These are phyloP conservation scores for Rutpela maculata DNA, from an alignment of 2,888 invertebrate genomes.

Conservation along the genomic window DNA sequence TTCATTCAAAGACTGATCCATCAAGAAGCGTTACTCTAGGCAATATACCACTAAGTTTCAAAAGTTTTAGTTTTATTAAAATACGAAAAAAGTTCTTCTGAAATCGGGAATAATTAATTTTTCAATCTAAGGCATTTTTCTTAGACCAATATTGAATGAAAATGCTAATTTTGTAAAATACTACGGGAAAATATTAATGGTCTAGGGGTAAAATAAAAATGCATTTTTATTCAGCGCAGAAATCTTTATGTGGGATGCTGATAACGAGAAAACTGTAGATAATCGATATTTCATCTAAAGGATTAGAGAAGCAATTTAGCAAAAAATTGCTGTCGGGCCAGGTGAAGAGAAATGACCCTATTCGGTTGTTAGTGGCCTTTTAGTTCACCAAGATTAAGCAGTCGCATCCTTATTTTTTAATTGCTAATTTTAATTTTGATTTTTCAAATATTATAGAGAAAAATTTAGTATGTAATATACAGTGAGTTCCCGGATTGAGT, in stretches of 20 bases:
- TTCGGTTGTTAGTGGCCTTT: constrained; percentile 7
- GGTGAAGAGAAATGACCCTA: constrained; percentile 21
- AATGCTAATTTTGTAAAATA: not conserved
- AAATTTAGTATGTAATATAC: too few species aligned
- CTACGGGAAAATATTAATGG: not conserved
- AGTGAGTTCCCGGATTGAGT: too few species aligned
- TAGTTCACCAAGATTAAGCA: not conserved
- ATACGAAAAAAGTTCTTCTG: not conserved
- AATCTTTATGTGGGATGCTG: not conserved
- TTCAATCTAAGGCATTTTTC: not conserved
- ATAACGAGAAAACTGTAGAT: not conserved
- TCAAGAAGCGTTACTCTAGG: not conserved
- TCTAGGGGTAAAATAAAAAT: not conserved
- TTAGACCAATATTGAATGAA: not conserved
- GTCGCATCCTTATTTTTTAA: not conserved
- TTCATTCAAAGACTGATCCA: not conserved
- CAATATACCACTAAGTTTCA: not conserved
- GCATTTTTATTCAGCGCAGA: constrained; percentile 2
- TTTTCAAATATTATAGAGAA: too few species aligned
- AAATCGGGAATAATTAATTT: not conserved
- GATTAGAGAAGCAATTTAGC: constrained; percentile 16
- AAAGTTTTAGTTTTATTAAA: not conserved
- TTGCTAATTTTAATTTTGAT: too few species aligned
- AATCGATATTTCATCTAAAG: not conserved
- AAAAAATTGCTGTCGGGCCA: constrained; percentile 14